Evolutionary conservation across 2,888 invertebrate genomes (phyloP).

Genomic region (Tinea trinotella): DNA sequence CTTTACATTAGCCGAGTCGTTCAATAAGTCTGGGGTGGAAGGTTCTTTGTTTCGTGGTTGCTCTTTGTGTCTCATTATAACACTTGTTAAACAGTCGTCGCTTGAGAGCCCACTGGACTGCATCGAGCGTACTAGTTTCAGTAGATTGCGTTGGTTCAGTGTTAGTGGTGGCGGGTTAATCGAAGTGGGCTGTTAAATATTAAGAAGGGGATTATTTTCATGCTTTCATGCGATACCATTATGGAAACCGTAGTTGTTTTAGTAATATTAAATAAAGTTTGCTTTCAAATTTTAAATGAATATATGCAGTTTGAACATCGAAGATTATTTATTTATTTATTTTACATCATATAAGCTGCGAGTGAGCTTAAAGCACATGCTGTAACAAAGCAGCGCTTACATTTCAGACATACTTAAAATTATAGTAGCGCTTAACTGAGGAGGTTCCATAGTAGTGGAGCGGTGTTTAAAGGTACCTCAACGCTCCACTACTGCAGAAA

Average conservation of each 20-base stretch:
- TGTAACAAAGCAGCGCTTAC: not conserved
- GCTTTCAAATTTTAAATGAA: slow-evolving; percentile 40
- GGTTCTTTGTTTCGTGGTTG: slow-evolving; percentile 59
- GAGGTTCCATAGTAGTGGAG: too few relatives aligned
- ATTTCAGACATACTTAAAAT: too few relatives aligned
- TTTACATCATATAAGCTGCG: slow-evolving; percentile 24
- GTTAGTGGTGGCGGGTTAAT: slow-evolving; percentile 70
- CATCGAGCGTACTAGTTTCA: slow-evolving; percentile 72
- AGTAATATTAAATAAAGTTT: not conserved
- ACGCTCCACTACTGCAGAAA: too few relatives aligned
- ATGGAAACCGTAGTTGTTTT: not conserved
- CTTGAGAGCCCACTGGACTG: slow-evolving; percentile 70
- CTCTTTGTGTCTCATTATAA: slow-evolving; percentile 65
- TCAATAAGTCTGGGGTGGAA: slow-evolving; percentile 72
- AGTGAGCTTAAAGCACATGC: slow-evolving; percentile 59
- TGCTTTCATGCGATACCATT: slow-evolving; percentile 51
- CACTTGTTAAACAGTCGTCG: slow-evolving; percentile 67
- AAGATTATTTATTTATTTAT: not conserved
- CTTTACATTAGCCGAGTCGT: slow-evolving; percentile 68
- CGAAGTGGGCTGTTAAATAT: slow-evolving; percentile 69
- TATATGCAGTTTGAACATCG: slow-evolving; percentile 59
- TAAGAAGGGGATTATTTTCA: slow-evolving; percentile 58
- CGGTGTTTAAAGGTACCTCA: too few relatives aligned
- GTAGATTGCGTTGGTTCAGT: slow-evolving; percentile 71
- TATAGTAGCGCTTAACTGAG: too few relatives aligned